Base-by-base conservation (phyloP, 2,888 invertebrate species). In the Melanotus villosus region DNA sequence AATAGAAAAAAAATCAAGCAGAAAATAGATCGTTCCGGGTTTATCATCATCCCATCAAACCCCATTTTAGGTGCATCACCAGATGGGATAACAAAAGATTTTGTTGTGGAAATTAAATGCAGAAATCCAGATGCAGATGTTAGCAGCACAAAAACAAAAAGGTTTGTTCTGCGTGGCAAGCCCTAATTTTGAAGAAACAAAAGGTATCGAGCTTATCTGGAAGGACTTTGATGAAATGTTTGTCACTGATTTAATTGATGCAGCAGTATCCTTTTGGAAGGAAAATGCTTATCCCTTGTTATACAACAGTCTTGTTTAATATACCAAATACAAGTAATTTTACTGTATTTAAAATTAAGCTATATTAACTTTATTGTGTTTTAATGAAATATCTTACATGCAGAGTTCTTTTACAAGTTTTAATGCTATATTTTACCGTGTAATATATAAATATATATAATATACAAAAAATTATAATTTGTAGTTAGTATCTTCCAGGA, bases 51-150 rank as follows among this genome's bases (percentile, higher is more conserved):
- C 3, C 23, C 36, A 18, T 21, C 16, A 7, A 16, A 16, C 10
- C 52, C 52, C 10, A 58, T 65, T 36, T 60, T 66, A 26, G 66
- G 60, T 30, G 66, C 66, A 26, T 52, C 60, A 21, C 60, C 60
- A 52, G 60, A 66, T 30, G 60, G 59, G 7, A 30, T 50, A 12
- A 38, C 50, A 18, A 30, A 66, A 9, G 36, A 60, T 12, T 32
- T 23, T 43, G 34, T 68, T 21, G 43, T 57, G 5, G 63, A 68
- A 65, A 41, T 68, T 12, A 68, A 68, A 57, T 59, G 59, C 52
- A 10, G 43, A 68, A 59, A 66, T 70, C 30, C 62, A 70, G 32
- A 21, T 70, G 16, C 70, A 70, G 54, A 70, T 66, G 70, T 50
- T 66, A 38, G 14, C 47, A 9, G n/a, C 60, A 10, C 30, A 34